Conservation (phyloP, 2,888 invertebrate species). For the Melinaea menophilus region DNA sequence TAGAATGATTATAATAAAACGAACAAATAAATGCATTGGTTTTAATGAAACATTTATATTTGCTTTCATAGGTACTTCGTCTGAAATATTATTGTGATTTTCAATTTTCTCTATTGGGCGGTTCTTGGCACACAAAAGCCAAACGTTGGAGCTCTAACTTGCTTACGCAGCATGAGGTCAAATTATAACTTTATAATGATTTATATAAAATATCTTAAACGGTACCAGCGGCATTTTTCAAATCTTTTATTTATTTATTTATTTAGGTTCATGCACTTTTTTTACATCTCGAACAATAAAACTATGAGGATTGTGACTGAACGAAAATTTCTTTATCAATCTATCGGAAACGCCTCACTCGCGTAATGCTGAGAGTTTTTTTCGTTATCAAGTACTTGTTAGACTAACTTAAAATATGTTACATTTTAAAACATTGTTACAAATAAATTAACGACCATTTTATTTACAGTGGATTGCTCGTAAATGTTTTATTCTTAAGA, state of each 20-base stretch:
- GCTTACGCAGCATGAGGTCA: constrained; percentile 85
- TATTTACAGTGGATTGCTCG: constrained; percentile 81
- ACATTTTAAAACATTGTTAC: constrained; percentile 45
- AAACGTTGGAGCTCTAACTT: constrained; percentile 82
- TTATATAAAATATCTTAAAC: not conserved
- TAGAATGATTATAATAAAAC: no score
- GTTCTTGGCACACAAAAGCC: constrained; percentile 84
- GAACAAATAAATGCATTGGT: no score
- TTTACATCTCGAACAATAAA: constrained; percentile 86
- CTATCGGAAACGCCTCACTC: constrained; percentile 90
- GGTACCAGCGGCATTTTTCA: not conserved
- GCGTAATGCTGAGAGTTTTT: constrained; percentile 87
- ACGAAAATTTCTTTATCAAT: constrained; percentile 87
- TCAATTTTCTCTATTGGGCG: constrained; percentile 85
- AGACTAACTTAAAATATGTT: not conserved
- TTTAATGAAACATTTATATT: no score
- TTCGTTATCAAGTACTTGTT: constrained; percentile 87
- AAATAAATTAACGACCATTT: not conserved
- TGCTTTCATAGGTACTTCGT: constrained; percentile 68
- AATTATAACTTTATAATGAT: not conserved
- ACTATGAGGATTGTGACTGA: constrained; percentile 84
- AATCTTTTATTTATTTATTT: not conserved
- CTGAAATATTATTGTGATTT: constrained; percentile 84
- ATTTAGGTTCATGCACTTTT: constrained; percentile 83
- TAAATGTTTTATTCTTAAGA: constrained; percentile 84